Conservation (phyloP, 2,113 vertebrate species). For the Leptobrachium leishanense region DNA sequence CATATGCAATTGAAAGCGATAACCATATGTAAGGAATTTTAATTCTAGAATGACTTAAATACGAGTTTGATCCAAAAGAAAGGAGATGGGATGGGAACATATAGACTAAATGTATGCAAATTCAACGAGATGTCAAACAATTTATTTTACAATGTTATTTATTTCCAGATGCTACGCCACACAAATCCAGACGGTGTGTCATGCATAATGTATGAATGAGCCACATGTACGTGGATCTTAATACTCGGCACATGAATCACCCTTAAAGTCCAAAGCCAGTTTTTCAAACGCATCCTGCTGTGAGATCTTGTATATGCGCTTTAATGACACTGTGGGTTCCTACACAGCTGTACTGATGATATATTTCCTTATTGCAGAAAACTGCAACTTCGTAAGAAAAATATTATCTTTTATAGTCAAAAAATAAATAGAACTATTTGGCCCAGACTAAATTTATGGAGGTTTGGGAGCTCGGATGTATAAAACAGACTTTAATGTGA, state of each 20-base stretch:
- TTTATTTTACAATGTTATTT: constrained; percentile 11
- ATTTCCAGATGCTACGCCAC: constrained; percentile 3
- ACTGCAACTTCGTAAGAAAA: too few relatives aligned
- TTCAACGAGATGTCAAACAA: background rate
- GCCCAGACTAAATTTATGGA: too few relatives aligned
- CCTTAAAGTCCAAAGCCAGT: background rate
- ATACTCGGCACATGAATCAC: background rate
- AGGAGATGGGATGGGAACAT: background rate
- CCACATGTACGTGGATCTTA: constrained; percentile 4
- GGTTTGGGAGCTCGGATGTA: too few relatives aligned
- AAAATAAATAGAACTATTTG: too few relatives aligned
- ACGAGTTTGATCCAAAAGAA: too few relatives aligned
- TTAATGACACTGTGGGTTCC: constrained; percentile 39
- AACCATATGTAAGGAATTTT: too few relatives aligned
- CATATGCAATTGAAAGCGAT: too few relatives aligned
- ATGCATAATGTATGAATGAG: constrained; percentile 7
- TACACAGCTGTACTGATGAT: background rate
- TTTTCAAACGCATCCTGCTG: background rate
- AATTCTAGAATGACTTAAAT: too few relatives aligned
- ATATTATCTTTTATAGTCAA: too few relatives aligned
- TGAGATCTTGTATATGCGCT: constrained; percentile 25
- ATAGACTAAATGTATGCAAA: background rate
- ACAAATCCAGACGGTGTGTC: background rate
- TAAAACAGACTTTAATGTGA: too few relatives aligned
- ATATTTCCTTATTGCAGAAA: too few relatives aligned